Evolutionary conservation across 1,140 invertebrate species (phyloP), one percentile per base, ranked within the genome.

Genomic region (Sinonovacula constricta): DNA sequence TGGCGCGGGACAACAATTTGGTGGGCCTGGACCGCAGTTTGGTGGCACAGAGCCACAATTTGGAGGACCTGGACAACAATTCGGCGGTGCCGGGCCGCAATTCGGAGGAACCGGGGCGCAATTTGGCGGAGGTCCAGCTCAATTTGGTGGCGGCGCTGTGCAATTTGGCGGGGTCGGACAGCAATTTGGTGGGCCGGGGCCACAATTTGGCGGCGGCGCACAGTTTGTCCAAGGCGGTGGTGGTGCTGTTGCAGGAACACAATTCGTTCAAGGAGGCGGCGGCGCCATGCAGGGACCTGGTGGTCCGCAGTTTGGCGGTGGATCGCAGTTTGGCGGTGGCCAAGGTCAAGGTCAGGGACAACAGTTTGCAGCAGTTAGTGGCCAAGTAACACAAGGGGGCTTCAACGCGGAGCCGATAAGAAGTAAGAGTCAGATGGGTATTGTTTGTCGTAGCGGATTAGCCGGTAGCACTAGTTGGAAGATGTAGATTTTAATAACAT

Each of bases 151-250:
- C n/a, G 45, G 45, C n/a, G n/a, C n/a, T n/a, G n/a, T n/a, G n/a
- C n/a, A n/a, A n/a, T n/a, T n/a, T n/a, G n/a, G n/a, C n/a, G n/a
- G n/a, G n/a, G n/a, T n/a, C n/a, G n/a, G n/a, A n/a, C n/a, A n/a
- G n/a, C n/a, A n/a, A n/a, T n/a, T n/a, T 10, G 45, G 45, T 49
- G 45, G 45, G n/a, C 45, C 10, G n/a, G 45, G 45, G 45, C 10
- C 10, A 49, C 7, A 24, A 10, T 10, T 10, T 63, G 60, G 60
- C 2, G 26, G 26, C 14, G 15, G 30, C n/a, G n/a, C n/a, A n/a
- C n/a, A n/a, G n/a, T n/a, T n/a, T n/a, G n/a, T n/a, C 31, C 60
- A 33, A 5, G 60, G 60, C 24, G 60, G 60, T 63, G 7, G 2
- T 63, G 33, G 60, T 2, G 5, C 5, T 54, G 49, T 24, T 24